Conservation (phyloP, 2,888 invertebrate genomes). For the Latrodectus hesperus region DNA sequence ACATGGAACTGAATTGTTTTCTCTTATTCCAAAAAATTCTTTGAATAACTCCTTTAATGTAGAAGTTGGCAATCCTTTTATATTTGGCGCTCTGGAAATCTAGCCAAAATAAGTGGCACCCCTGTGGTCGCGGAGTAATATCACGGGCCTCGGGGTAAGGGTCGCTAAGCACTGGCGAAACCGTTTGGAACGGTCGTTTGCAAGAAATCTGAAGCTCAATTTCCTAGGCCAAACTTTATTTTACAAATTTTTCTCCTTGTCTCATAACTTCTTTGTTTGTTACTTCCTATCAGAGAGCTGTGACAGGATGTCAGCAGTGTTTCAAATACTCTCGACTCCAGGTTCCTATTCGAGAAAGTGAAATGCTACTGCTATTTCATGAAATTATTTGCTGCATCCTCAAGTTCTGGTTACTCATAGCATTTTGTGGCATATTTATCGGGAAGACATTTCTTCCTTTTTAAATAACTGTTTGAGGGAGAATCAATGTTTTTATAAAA, state of each 20-base stretch:
- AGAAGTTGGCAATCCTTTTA: background rate
- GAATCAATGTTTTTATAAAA: no score
- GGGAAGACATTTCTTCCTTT: no score
- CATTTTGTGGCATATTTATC: no score
- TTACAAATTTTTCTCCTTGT: conserved; percentile 46
- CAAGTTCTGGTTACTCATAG: no score
- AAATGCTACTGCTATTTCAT: no score
- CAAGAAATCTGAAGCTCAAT: conserved; percentile 45
- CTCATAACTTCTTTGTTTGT: conserved; percentile 12
- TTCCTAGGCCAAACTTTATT: conserved; percentile 50
- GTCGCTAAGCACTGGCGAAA: conserved; percentile 17
- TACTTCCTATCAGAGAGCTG: background rate
- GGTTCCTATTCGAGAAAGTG: background rate
- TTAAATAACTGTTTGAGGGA: no score
- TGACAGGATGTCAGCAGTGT: background rate
- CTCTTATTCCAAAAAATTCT: background rate
- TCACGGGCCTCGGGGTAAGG: conserved; percentile 37
- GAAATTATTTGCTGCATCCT: no score
- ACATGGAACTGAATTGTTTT: background rate
- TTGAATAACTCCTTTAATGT: background rate
- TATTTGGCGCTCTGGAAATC: conserved; percentile 12
- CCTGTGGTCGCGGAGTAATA: conserved; percentile 44
- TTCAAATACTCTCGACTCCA: background rate
- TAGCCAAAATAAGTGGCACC: conserved; percentile 8
- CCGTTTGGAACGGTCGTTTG: conserved; percentile 38